Conservation (phyloP, 2,888 invertebrate genomes). For the Amphiduros pacificus region DNA sequence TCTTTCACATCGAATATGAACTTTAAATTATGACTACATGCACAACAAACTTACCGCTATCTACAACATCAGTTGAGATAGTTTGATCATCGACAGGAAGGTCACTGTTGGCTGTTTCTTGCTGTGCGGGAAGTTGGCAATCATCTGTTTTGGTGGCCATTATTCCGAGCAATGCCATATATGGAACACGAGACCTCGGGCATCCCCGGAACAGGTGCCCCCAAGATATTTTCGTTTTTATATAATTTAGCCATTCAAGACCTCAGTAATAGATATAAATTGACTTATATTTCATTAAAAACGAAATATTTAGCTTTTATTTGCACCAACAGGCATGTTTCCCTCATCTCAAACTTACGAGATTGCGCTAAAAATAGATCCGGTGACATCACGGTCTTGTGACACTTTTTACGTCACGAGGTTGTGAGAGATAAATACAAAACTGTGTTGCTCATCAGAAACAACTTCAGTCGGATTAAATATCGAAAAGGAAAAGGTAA, state of each 20-base stretch:
- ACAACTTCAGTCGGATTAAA: too few relatives aligned
- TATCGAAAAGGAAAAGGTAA: too few relatives aligned
- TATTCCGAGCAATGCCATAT: neutral
- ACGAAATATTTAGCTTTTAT: too few relatives aligned
- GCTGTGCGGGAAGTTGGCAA: neutral
- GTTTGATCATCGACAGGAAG: constrained; percentile 2
- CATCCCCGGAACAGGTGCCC: neutral
- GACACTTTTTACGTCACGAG: constrained; percentile 11
- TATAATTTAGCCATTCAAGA: too few relatives aligned
- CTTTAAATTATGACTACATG: neutral
- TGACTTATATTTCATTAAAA: too few relatives aligned
- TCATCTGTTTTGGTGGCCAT: constrained; percentile 13
- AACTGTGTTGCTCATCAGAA: too few relatives aligned
- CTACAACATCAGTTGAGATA: neutral
- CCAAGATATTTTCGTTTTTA: too few relatives aligned
- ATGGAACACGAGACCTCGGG: neutral
- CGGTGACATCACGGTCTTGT: constrained; percentile 11
- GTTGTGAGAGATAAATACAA: too few relatives aligned
- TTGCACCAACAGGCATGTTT: too few relatives aligned
- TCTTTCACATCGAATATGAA: neutral
- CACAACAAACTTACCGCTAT: neutral
- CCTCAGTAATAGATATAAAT: too few relatives aligned
- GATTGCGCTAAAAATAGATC: too few relatives aligned
- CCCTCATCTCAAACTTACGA: too few relatives aligned
- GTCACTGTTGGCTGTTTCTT: constrained; percentile 8